Conservation (phyloP, 1,140 invertebrate genomes). For the Drosophila obscura region DNA sequence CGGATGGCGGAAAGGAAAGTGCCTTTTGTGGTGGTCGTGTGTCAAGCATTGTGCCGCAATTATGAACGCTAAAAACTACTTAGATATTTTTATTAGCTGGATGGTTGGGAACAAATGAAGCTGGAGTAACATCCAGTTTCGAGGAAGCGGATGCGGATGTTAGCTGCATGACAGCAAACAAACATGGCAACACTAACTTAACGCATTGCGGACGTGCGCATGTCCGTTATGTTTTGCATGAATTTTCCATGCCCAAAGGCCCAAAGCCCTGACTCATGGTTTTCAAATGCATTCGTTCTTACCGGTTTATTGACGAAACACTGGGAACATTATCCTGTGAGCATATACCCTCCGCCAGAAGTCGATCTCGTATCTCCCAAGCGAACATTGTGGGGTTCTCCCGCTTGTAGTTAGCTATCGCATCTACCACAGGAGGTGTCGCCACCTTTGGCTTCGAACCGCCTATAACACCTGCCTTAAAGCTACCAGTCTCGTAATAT, state of each 20-base stretch:
- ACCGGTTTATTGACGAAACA: conserved; percentile 99
- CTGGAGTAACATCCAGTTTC: conserved; percentile 8
- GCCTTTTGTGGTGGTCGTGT: conserved; percentile 80
- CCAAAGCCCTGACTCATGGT: not conserved
- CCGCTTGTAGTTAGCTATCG: conserved; percentile 98
- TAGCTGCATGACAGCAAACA: conserved; percentile 70
- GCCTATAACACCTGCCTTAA: conserved; percentile 99
- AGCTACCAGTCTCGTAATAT: conserved; percentile 99
- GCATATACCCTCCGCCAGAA: conserved; percentile 98
- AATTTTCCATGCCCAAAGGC: not conserved
- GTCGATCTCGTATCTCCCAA: conserved; percentile 99
- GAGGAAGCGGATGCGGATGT: conserved; percentile 57
- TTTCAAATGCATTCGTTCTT: conserved; percentile 82
- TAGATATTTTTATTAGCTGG: conserved; percentile 79
- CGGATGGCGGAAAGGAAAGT: conserved; percentile 68
- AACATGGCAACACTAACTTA: conserved; percentile 33
- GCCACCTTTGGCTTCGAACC: conserved; percentile 99
- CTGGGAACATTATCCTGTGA: conserved; percentile 99
- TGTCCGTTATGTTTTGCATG: conserved; percentile 23
- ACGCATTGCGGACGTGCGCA: conserved; percentile 37
- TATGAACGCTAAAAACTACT: conserved; percentile 82
- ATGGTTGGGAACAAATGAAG: conserved; percentile 12
- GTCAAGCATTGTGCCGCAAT: conserved; percentile 81
- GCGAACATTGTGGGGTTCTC: conserved; percentile 99
- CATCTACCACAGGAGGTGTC: conserved; percentile 98